These are phyloP conservation scores for Harpegnathos saltator DNA, from an alignment of 1,140 invertebrate genomes.

Conservation along the genomic window DNA sequence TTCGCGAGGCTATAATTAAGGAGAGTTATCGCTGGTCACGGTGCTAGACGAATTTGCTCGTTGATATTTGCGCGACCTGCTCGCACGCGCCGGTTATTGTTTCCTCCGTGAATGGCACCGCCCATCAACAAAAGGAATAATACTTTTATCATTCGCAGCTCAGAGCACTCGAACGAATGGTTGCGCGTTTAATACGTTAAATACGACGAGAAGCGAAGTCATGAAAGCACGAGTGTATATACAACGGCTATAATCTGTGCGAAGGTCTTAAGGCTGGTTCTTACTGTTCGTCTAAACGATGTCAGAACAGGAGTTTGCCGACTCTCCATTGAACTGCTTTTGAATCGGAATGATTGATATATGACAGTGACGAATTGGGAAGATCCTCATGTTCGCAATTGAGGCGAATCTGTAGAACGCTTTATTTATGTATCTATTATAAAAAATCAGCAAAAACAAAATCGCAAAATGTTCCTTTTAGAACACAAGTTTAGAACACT, in stretches of 20 bases:
- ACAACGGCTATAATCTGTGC: background rate
- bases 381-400: too few species aligned
- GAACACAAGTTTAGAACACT: too few species aligned
- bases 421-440: too few species aligned
- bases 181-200: conserved; percentile 30
- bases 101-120: background rate
- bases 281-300: too few species aligned
- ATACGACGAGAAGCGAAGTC: conserved; percentile 5
- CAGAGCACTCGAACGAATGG: background rate
- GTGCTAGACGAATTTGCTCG: conserved; percentile 21
- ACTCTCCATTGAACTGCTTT: too few species aligned
- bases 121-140: background rate
- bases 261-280: conserved; percentile 3
- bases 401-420: too few species aligned
- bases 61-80: conserved; percentile 3
- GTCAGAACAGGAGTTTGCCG: too few species aligned
- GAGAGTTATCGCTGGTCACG: conserved; percentile 10
- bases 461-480: too few species aligned
- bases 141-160: conserved; percentile 21
- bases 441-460: too few species aligned
- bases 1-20: conserved; percentile 24
- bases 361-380: too few species aligned
- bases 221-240: background rate
- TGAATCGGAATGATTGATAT: too few species aligned
- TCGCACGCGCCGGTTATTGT: conserved; percentile 22